Evolutionary conservation across 2,888 invertebrate species (phyloP).

Genomic region (Melinopterus prodromus): DNA sequence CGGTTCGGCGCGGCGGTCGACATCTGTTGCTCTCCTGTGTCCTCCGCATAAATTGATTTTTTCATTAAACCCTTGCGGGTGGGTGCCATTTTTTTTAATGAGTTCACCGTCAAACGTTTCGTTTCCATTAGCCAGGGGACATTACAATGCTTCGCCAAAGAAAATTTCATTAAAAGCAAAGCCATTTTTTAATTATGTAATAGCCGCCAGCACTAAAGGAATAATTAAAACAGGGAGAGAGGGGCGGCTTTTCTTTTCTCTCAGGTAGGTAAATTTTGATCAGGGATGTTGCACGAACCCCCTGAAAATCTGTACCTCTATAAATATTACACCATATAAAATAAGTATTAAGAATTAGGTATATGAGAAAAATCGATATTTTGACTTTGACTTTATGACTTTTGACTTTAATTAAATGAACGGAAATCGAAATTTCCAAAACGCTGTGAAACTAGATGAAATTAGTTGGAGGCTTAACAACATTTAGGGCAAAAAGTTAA

Average conservation of each 20-base stretch:
- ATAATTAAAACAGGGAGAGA: slow-evolving; percentile 21
- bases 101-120: slow-evolving; percentile 29
- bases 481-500: no score
- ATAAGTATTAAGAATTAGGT: no score
- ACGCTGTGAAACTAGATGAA: no score
- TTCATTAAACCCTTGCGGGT: slow-evolving; percentile 28
- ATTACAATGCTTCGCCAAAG: slow-evolving; percentile 24
- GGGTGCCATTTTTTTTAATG: slow-evolving; percentile 26
- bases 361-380: no score
- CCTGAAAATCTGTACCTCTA: no score
- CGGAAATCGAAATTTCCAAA: no score
- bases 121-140: slow-evolving; percentile 26
- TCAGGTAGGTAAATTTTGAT: slow-evolving; percentile 26
- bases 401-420: no score
- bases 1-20: not conserved
- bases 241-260: not conserved
- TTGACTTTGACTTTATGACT: no score
- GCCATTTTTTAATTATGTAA: slow-evolving; percentile 32
- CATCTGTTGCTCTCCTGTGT: slow-evolving; percentile 26
- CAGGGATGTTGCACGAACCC: not conserved
- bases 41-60: slow-evolving; percentile 29
- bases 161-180: slow-evolving; percentile 29
- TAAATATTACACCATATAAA: no score
- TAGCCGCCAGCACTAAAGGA: slow-evolving; percentile 25
- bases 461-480: no score